phyloP scores from a whole-genome alignment of 37 sponge, comb jelly and placozoan species.

The Dysidea cf. avara region DNA sequence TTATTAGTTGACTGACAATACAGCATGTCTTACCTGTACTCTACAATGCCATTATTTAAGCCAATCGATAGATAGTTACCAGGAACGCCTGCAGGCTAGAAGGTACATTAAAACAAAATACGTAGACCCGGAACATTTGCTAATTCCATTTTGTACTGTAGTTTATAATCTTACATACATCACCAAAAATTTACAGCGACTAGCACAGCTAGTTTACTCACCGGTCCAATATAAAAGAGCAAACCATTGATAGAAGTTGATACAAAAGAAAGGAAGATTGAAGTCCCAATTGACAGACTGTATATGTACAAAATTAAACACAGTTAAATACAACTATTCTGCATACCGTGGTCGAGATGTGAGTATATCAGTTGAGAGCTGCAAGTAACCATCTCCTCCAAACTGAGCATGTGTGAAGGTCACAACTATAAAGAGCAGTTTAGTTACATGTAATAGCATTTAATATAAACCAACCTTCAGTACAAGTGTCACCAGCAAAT shows the following conservation, averaged over 20 bases:
- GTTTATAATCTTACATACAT: not conserved
- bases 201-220: constrained; percentile 19
- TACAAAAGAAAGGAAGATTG: constrained; percentile 27
- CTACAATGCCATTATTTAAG: constrained; percentile 12
- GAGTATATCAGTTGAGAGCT: constrained; percentile 3
- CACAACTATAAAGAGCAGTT: constrained; percentile 22
- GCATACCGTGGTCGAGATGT: not conserved
- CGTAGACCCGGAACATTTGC: not conserved
- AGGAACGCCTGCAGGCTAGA: not conserved
- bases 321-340: not conserved
- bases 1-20: too few relatives aligned
- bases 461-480: constrained; percentile 35
- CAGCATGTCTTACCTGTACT: constrained; percentile 33
- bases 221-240: constrained; percentile 61
- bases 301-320: not conserved
- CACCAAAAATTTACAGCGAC: not conserved
- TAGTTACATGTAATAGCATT: not conserved
- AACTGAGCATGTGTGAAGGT: constrained; percentile 34
- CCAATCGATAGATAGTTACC: constrained; percentile 44
- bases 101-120: not conserved
- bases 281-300: constrained; percentile 18
- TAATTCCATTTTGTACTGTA: not conserved
- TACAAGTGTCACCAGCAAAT: constrained; percentile 40
- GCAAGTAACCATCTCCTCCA: constrained; percentile 32
- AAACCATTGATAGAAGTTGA: constrained; percentile 37